A percentile compares a stretch with the other conserved stretches of the same genome.
Conservation (phyloP, 2,888 invertebrate genomes). For the Metellina segmentata region DNA sequence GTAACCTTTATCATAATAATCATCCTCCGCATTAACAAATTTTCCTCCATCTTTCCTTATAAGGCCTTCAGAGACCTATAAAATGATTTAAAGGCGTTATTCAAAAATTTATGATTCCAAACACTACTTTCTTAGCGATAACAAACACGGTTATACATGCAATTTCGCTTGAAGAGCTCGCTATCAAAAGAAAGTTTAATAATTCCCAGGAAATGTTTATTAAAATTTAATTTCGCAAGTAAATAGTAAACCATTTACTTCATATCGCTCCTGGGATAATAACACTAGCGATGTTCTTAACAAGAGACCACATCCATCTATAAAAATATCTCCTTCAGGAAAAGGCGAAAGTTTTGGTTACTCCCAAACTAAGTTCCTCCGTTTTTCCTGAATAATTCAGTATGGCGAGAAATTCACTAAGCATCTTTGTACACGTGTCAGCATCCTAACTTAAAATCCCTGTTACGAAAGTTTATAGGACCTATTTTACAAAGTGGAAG, state of each 20-base stretch:
- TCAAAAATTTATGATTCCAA: background rate
- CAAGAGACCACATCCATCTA: background rate
- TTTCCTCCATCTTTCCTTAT: no score
- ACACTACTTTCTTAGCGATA: background rate
- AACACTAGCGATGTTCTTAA: background rate
- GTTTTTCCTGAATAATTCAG: slow-evolving; percentile 48
- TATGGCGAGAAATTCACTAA: slow-evolving; percentile 21
- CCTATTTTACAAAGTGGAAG: slow-evolving; percentile 2
- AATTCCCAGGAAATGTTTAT: slow-evolving; percentile 20
- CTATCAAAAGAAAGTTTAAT: slow-evolving; percentile 15
- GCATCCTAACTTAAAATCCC: slow-evolving; percentile 40
- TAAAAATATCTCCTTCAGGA: slow-evolving; percentile 23
- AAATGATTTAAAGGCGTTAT: background rate
- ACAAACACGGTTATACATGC: background rate
- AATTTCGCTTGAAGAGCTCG: background rate
- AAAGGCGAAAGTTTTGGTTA: slow-evolving; percentile 6
- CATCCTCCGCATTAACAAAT: no score
- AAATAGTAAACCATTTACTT: slow-evolving; percentile 21
- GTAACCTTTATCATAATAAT: no score
- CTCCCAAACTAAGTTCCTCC: slow-evolving; percentile 10
- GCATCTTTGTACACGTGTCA: slow-evolving; percentile 53
- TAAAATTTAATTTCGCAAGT: slow-evolving; percentile 28
- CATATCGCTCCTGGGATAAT: slow-evolving; percentile 7
- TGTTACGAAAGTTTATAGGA: slow-evolving; percentile 47
- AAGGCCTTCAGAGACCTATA: background rate